Conservation (phyloP, 2,888 invertebrate species). For the Galerucella pusilla region DNA sequence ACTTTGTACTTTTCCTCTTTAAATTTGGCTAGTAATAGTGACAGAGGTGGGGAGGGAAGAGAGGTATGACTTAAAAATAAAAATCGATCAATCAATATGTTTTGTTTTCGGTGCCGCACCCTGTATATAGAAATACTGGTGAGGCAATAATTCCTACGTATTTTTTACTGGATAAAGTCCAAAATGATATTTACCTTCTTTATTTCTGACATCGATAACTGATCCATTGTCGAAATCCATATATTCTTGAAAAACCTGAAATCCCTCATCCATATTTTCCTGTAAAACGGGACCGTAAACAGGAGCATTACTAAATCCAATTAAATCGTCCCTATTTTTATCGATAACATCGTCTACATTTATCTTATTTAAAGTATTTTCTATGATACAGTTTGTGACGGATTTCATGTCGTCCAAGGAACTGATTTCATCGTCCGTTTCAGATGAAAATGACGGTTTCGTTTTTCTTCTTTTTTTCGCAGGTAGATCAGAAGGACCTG, state of each 20-base stretch:
- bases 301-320: slow-evolving; percentile 30
- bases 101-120: not conserved
- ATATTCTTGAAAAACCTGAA: not conserved
- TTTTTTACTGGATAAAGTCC: not conserved
- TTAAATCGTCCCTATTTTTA: slow-evolving; percentile 16
- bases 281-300: not conserved
- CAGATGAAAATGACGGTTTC: slow-evolving; percentile 33
- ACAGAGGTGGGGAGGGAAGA: too few relatives aligned
- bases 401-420: slow-evolving; percentile 55
- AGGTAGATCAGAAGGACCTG: slow-evolving; percentile 50
- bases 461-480: slow-evolving; percentile 51
- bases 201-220: not conserved
- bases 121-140: too few relatives aligned
- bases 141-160: too few relatives aligned
- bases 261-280: not conserved
- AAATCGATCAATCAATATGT: too few relatives aligned
- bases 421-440: slow-evolving; percentile 49
- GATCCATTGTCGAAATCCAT: slow-evolving; percentile 11
- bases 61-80: too few relatives aligned
- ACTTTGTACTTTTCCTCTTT: too few relatives aligned
- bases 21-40: too few relatives aligned
- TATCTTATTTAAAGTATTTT: slow-evolving; percentile 38
- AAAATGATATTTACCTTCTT: not conserved
- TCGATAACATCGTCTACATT: slow-evolving; percentile 31
- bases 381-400: slow-evolving; percentile 56